Conservation (phyloP, 2,888 invertebrate species). For the Cryptus armator region DNA sequence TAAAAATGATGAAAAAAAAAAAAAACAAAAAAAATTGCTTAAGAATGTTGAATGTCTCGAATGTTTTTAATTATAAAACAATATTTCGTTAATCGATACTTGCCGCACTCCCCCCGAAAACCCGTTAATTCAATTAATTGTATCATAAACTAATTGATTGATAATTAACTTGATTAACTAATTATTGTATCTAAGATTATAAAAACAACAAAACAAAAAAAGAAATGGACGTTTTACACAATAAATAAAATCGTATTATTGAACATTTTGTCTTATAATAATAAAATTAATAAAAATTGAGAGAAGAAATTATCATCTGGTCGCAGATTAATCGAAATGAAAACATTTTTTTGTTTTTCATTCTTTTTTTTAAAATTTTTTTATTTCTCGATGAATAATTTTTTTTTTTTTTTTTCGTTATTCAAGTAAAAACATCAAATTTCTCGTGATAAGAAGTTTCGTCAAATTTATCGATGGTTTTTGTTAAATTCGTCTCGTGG, state of each 20-base stretch:
- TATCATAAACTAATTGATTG: slow-evolving; percentile 42
- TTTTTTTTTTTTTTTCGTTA: no score
- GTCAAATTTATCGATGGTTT: background rate
- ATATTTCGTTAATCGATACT: slow-evolving; percentile 5
- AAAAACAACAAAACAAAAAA: slow-evolving; percentile 11
- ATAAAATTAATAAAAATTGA: background rate
- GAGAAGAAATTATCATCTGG: background rate
- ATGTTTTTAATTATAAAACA: background rate
- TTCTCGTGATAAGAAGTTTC: background rate
- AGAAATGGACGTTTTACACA: slow-evolving; percentile 14
- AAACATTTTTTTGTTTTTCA: slow-evolving; percentile 5
- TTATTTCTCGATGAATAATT: no score
- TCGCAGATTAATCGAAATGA: background rate
- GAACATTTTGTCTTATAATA: background rate
- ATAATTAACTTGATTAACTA: slow-evolving; percentile 45
- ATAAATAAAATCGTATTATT: slow-evolving; percentile 3
- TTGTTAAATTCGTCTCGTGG: no score
- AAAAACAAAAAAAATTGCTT: background rate
- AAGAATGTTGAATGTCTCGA: background rate
- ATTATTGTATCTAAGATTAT: slow-evolving; percentile 64
- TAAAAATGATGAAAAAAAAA: slow-evolving; percentile 15
- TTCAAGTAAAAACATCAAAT: no score
- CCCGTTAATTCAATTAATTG: background rate
- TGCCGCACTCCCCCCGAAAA: slow-evolving; percentile 3
- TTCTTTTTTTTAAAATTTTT: background rate